Conservation (phyloP, 1,140 invertebrate genomes). For the Drosophila malerkotliana region DNA sequence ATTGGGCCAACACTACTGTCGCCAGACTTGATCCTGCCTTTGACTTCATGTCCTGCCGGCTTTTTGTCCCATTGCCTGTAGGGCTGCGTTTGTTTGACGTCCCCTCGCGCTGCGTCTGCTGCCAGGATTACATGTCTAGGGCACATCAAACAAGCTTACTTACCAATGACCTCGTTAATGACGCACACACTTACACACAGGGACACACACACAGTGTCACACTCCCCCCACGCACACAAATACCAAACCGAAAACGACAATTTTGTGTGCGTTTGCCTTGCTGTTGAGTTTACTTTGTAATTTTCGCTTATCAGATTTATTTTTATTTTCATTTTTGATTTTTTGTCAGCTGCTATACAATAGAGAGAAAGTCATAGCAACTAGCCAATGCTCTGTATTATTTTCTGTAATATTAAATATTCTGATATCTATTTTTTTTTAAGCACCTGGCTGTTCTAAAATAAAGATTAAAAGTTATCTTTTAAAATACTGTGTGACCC, state of each 20-base stretch:
- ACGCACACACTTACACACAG: conserved; percentile 36
- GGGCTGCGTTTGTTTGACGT: conserved; percentile 49
- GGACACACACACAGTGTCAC: conserved; percentile 6
- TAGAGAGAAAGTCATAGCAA: conserved; percentile 8
- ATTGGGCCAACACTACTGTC: background rate
- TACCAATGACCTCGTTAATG: conserved; percentile 82
- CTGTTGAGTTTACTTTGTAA: conserved; percentile 73
- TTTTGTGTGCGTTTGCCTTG: conserved; percentile 45
- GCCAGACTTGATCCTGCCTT: conserved; percentile 9
- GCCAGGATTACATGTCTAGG: conserved; percentile 78
- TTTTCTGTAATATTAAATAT: no score
- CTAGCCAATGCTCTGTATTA: conserved; percentile 16
- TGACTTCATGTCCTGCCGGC: conserved; percentile 1
- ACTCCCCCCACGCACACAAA: background rate
- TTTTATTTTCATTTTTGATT: conserved; percentile 81
- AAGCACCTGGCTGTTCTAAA: no score
- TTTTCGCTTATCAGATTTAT: conserved; percentile 80
- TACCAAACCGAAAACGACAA: conserved; percentile 18
- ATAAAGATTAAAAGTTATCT: no score
- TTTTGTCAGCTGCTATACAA: conserved; percentile 62
- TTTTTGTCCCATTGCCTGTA: conserved; percentile 12
- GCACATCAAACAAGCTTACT: conserved; percentile 81
- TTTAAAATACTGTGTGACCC: no score
- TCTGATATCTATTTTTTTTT: no score
- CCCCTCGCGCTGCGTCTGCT: conserved; percentile 6